Conservation (phyloP, 2,113 vertebrate genomes). For the Ochotona princeps region DNA sequence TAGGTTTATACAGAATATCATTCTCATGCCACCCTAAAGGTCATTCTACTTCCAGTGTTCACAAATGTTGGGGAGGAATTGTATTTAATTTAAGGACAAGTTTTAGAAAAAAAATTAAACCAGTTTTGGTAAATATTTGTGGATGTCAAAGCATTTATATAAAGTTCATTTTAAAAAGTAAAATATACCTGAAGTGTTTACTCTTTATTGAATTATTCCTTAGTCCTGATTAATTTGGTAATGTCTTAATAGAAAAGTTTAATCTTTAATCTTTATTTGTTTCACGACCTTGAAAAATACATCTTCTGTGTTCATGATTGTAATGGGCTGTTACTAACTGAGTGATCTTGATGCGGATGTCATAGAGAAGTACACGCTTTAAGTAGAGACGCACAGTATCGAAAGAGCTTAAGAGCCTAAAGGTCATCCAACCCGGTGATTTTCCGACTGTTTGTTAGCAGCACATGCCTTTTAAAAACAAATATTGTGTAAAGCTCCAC, state of each 20-base stretch:
- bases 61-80: neutral
- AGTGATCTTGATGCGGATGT: neutral
- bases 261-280: neutral
- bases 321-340: constrained; percentile 3
- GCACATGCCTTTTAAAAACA: neutral
- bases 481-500: neutral
- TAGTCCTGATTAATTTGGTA: neutral
- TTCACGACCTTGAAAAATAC: neutral
- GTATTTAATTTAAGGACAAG: neutral
- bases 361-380: neutral
- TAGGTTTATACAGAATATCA: neutral
- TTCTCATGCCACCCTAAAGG: neutral
- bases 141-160: neutral
- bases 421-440: neutral
- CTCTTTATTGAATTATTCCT: neutral
- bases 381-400: neutral
- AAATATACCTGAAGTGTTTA: neutral
- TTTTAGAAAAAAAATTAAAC: constrained; percentile 42
- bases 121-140: neutral
- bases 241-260: neutral
- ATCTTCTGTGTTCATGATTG: constrained; percentile 6
- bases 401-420: neutral
- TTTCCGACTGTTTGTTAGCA: neutral
- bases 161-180: neutral
- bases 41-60: neutral